These are phyloP conservation scores for Seriola dumerili DNA, from an alignment of 2,113 vertebrate genomes.

Conservation along the genomic window DNA sequence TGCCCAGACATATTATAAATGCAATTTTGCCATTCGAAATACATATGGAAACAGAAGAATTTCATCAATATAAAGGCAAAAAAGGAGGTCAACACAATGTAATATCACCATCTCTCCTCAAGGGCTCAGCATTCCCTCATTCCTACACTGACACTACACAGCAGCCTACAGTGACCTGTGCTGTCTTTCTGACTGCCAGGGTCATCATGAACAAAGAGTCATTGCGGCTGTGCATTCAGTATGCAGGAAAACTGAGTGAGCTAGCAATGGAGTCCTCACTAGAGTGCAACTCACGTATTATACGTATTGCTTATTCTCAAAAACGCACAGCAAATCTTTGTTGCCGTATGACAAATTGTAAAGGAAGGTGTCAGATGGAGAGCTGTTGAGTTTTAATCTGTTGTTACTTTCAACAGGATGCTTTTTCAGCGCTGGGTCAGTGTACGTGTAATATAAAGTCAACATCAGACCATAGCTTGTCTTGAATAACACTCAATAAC, in stretches of 20 bases:
- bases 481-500: conserved; percentile 13
- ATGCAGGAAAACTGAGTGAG: conserved; percentile 21
- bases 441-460: conserved; percentile 19
- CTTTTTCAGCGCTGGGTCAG: conserved; percentile 23
- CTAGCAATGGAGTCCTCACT: conserved; percentile 22
- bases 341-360: conserved; percentile 18
- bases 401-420: conserved; percentile 21
- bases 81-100: conserved; percentile 38
- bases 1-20: background rate
- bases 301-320: conserved; percentile 34
- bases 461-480: conserved; percentile 11
- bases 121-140: conserved; percentile 63
- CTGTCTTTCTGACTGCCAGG: background rate
- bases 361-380: conserved; percentile 32
- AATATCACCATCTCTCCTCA: conserved; percentile 63
- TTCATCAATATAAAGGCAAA: background rate
- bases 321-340: conserved; percentile 32
- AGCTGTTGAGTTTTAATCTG: conserved; percentile 18
- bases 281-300: conserved; percentile 30
- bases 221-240: conserved; percentile 39
- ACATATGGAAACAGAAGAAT: conserved; percentile 1
- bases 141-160: conserved; percentile 22
- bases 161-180: conserved; percentile 41
- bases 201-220: conserved; percentile 26
- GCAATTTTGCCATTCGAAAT: background rate